A percentile compares a stretch with the other conserved stretches of the same genome.
These are phyloP conservation scores for Serranus cabrilla DNA, from an alignment of 2,797 vertebrate species.

Conservation along the genomic window DNA sequence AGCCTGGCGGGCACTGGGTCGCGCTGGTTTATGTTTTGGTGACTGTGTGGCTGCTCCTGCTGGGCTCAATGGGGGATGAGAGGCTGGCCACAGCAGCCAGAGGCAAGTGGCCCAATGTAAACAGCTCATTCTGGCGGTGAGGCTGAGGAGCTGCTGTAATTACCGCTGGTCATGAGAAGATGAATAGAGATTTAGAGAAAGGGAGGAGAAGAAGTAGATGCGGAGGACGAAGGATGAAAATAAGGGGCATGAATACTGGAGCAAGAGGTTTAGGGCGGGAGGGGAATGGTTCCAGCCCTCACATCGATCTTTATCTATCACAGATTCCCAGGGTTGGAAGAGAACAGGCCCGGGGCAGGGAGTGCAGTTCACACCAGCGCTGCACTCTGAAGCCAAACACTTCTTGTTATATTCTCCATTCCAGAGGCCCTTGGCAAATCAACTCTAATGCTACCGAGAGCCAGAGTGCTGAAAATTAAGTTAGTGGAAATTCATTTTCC, in stretches of 20 bases:
- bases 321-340: constrained; percentile 69
- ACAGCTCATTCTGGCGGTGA: constrained; percentile 69
- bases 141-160: constrained; percentile 71
- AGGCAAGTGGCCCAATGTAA: constrained; percentile 75
- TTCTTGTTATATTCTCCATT: constrained; percentile 51
- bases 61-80: constrained; percentile 46
- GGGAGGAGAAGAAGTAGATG: constrained; percentile 36
- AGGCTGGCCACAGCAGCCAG: constrained; percentile 64
- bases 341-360: constrained; percentile 45
- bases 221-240: constrained; percentile 25
- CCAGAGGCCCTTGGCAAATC: constrained; percentile 65
- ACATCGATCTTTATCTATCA: constrained; percentile 76
- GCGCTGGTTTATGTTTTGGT: constrained; percentile 38
- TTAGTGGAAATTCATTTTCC: constrained; percentile 54
- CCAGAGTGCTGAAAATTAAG: constrained; percentile 53
- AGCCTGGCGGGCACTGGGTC: constrained; percentile 26
- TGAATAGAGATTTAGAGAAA: constrained; percentile 55
- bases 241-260: constrained; percentile 21
- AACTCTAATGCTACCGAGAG: constrained; percentile 46
- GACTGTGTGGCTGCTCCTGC: constrained; percentile 61
- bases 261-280: constrained; percentile 18
- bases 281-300: constrained; percentile 47
- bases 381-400: constrained; percentile 56
- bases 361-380: constrained; percentile 58
- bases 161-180: constrained; percentile 66